Base-by-base conservation (phyloP, 2,888 invertebrate species). In the Athetis lepigone region DNA sequence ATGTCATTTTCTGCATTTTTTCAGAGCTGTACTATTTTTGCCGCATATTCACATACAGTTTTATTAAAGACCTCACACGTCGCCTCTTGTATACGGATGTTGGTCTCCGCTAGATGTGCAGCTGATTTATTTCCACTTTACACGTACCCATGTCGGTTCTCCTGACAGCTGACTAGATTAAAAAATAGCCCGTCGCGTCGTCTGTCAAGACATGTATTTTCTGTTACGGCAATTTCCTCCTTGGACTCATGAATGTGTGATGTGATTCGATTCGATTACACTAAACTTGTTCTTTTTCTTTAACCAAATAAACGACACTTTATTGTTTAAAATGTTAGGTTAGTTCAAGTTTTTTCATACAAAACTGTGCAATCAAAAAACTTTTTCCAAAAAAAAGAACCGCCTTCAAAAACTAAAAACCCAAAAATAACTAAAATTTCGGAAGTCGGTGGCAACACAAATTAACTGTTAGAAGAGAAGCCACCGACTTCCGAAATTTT, bases 61-160 rank as follows among this genome's bases (percentile, higher is more conserved):
- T 39, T 68, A 54, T 43, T 36, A 46, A 69, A 51, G 50, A 37
- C 52, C n/a, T 57, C 52, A 62, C 36, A 58, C 51, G 71, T 45
- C 45, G 23, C 51, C 51, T 55, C 56, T 47, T 57, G 61, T 75
- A 65, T 76, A 76, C 54, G 66, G 70, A 75, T 57, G 70, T 40
- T 56, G 50, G 57, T 58, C 75, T 59, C 64, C 72, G 55, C 58
- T 64, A 61, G 72, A 76, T 56, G 49, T 66, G 58, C 46, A 60
- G 49, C 57, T 71, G 72, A 74, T 74, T 76, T 74, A 75, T 75
- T 63, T 56, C 57, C 59, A 62, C 58, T 61, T 75, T 68, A 68
- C 54, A 60, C 58, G 54, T 68, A 71, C 73, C 74, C 62, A 42
- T 75, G 72, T 63, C 60, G 46, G 50, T 57, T 55, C 50, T 62